phyloP scores from a whole-genome alignment of 2,113 vertebrate genomes.

The Rousettus leschenaultii region DNA sequence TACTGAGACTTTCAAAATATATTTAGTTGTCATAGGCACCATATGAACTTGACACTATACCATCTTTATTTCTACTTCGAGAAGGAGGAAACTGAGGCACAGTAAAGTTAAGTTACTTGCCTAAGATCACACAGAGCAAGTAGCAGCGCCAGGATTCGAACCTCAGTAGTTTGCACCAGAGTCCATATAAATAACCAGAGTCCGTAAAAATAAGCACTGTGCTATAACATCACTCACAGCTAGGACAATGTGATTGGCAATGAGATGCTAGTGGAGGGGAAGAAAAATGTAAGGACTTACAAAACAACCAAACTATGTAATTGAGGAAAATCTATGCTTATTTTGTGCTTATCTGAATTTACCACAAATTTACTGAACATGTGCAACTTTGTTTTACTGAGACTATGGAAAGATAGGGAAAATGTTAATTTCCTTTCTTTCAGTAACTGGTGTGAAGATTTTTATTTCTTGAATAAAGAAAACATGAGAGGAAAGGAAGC shows the following conservation, averaged over 20 bases:
- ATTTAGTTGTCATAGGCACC: background rate
- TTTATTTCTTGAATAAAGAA: background rate
- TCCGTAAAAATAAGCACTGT: background rate
- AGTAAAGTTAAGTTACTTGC: background rate
- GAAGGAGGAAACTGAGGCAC: background rate
- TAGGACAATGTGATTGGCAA: fast-evolving
- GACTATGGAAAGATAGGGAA: background rate
- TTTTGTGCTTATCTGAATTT: background rate
- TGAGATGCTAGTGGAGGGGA: background rate
- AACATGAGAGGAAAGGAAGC: background rate
- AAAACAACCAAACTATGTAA: background rate
- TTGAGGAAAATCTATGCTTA: background rate
- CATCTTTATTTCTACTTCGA: background rate
- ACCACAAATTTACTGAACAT: background rate
- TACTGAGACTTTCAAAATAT: background rate
- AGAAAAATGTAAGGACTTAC: background rate
- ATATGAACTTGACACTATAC: background rate
- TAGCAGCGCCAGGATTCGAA: background rate
- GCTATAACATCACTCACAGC: background rate
- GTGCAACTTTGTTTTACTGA: background rate
- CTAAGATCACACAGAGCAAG: background rate
- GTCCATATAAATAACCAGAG: background rate
- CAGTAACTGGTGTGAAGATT: background rate
- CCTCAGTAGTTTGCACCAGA: background rate
- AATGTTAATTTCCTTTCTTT: background rate